phyloP scores from a whole-genome alignment of 2,113 vertebrate species.

The Eublepharis macularius region DNA sequence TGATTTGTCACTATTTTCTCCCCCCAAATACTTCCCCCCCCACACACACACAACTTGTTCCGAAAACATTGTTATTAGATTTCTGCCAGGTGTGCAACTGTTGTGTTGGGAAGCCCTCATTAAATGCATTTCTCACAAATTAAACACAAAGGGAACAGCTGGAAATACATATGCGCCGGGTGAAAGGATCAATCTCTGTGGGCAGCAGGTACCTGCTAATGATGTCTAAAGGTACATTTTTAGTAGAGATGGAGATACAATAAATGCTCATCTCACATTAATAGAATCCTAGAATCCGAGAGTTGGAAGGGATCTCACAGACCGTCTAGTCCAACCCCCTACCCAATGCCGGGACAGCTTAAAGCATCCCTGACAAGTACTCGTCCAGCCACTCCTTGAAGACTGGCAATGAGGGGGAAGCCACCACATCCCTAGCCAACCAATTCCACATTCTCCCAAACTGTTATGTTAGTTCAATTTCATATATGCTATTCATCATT shows the following conservation, averaged over 20 bases:
- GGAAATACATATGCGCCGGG: too few relatives aligned
- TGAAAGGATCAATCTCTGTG: neutral
- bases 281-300: too few relatives aligned
- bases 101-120: neutral
- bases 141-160: neutral
- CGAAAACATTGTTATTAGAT: neutral
- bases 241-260: neutral
- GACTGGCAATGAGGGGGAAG: too few relatives aligned
- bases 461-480: neutral
- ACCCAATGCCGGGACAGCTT: too few relatives aligned
- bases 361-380: too few relatives aligned
- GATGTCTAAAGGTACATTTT: neutral
- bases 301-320: too few relatives aligned
- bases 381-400: too few relatives aligned
- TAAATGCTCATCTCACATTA: neutral
- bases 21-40: neutral
- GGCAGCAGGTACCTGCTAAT: neutral
- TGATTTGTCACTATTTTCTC: too few relatives aligned
- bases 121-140: neutral
- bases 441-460: neutral
- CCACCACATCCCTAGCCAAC: too few relatives aligned
- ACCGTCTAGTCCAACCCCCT: too few relatives aligned
- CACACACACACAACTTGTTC: too few relatives aligned
- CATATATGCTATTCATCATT: neutral
- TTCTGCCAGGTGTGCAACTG: neutral